Evolutionary conservation across 2,797 vertebrate species (phyloP).

Genomic region (Pantherophis vulpinus): DNA sequence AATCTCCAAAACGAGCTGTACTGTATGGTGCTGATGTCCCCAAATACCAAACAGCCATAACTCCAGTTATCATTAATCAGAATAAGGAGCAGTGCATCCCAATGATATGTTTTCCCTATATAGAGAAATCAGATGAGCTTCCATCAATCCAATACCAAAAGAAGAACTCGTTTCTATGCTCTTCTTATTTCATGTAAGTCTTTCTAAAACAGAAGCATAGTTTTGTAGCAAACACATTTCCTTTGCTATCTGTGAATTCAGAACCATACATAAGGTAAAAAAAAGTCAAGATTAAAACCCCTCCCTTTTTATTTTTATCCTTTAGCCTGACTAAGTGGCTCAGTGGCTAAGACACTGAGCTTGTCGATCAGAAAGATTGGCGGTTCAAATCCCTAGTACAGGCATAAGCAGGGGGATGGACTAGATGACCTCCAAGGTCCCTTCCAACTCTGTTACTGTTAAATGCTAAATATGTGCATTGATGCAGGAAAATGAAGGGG

Average conservation of each 20-base stretch:
- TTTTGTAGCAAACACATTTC: not conserved
- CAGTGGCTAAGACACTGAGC: too few relatives aligned
- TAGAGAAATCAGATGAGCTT: not conserved
- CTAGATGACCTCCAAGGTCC: too few relatives aligned
- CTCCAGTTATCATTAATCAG: conserved; percentile 13
- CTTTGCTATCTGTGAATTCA: not conserved
- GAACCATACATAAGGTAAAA: not conserved
- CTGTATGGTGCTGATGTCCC: not conserved
- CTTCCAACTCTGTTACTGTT: too few relatives aligned
- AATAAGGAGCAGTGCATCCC: not conserved
- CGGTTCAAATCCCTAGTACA: too few relatives aligned
- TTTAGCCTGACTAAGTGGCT: too few relatives aligned
- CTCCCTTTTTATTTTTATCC: too few relatives aligned
- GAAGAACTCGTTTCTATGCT: not conserved
- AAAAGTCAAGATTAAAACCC: not conserved
- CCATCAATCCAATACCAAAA: not conserved
- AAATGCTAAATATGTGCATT: not conserved
- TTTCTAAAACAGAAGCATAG: not conserved
- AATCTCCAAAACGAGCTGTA: conserved; percentile 10
- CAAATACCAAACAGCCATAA: not conserved
- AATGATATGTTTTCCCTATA: not conserved
- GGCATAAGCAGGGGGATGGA: too few relatives aligned
- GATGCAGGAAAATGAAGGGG: not conserved
- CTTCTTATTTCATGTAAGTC: not conserved
- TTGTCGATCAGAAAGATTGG: too few relatives aligned